phyloP scores from a whole-genome alignment of 2,888 invertebrate species.

The Chaetogeoica ovagalla region DNA sequence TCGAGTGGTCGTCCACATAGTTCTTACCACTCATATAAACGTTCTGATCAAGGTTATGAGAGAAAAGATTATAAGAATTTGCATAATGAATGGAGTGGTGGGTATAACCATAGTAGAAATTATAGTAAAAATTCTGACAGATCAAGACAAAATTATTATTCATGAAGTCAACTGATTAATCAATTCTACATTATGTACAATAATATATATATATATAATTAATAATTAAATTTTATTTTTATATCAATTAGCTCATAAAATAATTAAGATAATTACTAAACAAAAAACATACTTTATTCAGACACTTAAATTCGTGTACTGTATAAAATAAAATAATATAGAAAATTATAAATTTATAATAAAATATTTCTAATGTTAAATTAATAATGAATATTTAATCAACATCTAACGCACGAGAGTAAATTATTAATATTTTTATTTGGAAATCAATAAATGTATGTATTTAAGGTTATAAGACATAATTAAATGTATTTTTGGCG shows the following conservation, averaged over 20 bases:
- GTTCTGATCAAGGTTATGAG: neutral
- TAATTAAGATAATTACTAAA: neutral
- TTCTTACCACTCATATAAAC: slow-evolving; percentile 23
- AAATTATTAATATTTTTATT: neutral
- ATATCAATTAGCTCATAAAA: neutral
- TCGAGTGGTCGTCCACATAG: neutral
- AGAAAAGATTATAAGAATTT: slow-evolving; percentile 14
- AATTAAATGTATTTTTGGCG: too few species aligned
- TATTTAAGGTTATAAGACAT: too few species aligned
- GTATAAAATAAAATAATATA: neutral
- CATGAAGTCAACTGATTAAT: neutral
- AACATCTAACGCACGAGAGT: neutral
- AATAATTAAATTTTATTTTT: neutral
- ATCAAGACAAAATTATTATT: slow-evolving; percentile 15
- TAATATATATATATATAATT: too few species aligned
- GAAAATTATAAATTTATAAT: neutral
- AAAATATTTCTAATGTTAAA: neutral
- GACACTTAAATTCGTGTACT: neutral
- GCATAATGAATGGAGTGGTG: slow-evolving; percentile 14
- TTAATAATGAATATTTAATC: neutral
- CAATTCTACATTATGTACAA: too few species aligned
- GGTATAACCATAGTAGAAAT: neutral
- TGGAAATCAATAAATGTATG: too few species aligned
- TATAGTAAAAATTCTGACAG: neutral
- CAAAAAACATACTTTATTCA: neutral